Evolutionary conservation across 2,888 invertebrate genomes (phyloP), one percentile per base, ranked within the genome.

Genomic region (Epirrhoe alternata): DNA sequence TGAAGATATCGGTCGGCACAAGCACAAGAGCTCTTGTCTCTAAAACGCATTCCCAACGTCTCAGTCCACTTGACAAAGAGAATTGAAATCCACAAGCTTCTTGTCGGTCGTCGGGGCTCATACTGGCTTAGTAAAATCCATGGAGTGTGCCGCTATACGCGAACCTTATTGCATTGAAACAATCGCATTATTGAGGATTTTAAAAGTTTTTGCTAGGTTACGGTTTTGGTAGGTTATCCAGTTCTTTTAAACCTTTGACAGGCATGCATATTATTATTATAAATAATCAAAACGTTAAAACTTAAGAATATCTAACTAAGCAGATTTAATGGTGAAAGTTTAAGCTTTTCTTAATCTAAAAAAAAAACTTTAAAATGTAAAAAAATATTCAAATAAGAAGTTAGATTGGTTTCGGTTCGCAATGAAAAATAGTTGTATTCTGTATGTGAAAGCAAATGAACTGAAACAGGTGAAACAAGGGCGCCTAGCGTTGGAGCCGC

Each of bases 81-180:
- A 86, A 85, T 84, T 84, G 85, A 86, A 87, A 85, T 85, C 86
- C 85, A 77, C 84, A 84, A 86, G 84, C 79, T 77, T 76, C 84
- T 85, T 81, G 81, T 80, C 80, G 79, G 80, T 80, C 79, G 77
- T 79, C 75, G 80, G 77, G 80, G 77, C 82, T 83, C 77, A 77
- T 72, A 76, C 78, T 77, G 80, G 86, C 84, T 86, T 83, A 84
- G 71, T 77, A 70, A 76, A 76, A 78, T 79, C 78, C 79, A 72
- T 69, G 65, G 68, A 65, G 62, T 59, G 59, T 47, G 52, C 58
- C 58, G 53, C 14, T 14, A 35, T 38, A 66, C 54, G 16, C 31
- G 45, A 49, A 52, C 53, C 14, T 16, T 59, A 63, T 55, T 53
- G 54, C 59, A 45, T 59, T 57, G 38, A 17, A 58, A 63, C 51